Percentiles rank a stretch among this genome's conserved stretches.
These are phyloP conservation scores for Drosophila flavopinicola DNA, from an alignment of 2,888 invertebrate species.

Conservation along the genomic window DNA sequence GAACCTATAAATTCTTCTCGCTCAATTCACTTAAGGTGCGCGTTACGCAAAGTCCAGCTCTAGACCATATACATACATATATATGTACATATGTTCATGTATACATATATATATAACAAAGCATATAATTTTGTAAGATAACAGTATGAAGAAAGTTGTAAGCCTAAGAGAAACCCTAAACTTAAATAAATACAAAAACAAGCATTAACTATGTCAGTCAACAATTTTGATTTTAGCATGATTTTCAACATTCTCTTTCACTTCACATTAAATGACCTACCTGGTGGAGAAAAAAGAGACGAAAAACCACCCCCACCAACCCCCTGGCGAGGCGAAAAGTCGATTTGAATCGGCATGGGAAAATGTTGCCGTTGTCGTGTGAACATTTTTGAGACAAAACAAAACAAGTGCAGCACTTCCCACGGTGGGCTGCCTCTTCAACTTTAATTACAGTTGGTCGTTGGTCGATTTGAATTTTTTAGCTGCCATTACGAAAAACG, in stretches of 20 bases:
- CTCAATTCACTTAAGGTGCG: constrained; percentile 17
- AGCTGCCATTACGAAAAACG: constrained; percentile 61
- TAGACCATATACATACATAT: constrained; percentile 26
- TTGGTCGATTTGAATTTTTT: constrained; percentile 65
- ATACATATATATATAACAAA: constrained; percentile 40
- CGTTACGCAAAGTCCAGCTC: constrained; percentile 20
- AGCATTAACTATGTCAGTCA: constrained; percentile 50
- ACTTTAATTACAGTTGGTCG: constrained; percentile 77
- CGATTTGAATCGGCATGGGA: constrained; percentile 73
- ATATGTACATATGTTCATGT: constrained; percentile 26
- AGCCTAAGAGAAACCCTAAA: constrained; percentile 51
- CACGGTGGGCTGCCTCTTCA: constrained; percentile 64
- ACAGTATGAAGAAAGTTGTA: constrained; percentile 51
- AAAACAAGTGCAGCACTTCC: constrained; percentile 76
- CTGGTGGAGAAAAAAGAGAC: not conserved
- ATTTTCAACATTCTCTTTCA: constrained; percentile 49
- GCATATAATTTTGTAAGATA: constrained; percentile 60
- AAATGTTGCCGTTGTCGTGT: constrained; percentile 71
- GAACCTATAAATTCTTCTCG: not conserved
- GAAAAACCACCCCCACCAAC: constrained; percentile 7
- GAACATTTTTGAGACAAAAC: constrained; percentile 65
- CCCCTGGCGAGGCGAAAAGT: constrained; percentile 24
- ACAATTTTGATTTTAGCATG: constrained; percentile 43
- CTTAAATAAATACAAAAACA: constrained; percentile 58
- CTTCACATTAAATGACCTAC: constrained; percentile 19